Base-by-base conservation (phyloP, 92 coral and sea anemone genomes). In the Zoanthus sociatus region DNA sequence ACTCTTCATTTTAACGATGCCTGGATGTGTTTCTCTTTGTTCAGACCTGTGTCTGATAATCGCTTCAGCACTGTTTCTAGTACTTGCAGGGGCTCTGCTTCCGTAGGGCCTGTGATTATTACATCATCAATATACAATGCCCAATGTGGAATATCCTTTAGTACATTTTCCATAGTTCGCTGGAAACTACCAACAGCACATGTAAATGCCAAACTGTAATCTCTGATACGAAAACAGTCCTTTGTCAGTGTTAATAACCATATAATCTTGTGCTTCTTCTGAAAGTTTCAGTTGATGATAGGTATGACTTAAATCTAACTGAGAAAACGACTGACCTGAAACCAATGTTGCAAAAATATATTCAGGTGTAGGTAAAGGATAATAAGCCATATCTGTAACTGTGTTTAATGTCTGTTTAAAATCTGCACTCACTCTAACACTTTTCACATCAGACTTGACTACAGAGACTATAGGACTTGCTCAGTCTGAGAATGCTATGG, bases 161-260 rank as follows among this genome's bases (percentile, higher is more conserved):
- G 47, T 17, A 84, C 78, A 53, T 47, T 44, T 53, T 84, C 88
- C 88, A 84, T 84, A 15, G 26, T 73, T 20, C 82, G n/a, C 46
- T 84, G 88, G 18, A 71, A 84, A 72, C 72, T 71, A 33, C 33
- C 70, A 10, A 48, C 69, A 2, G 58, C 82, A n/a, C 47, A 26
- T 12, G 20, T 10, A 13, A 13, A 83, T 69, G 31, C 75, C 75
- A 70, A 20, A 70, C 2, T 55, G 42, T 10, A 78, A 16, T 69
- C 87, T 64, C 31, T 83, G 77, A 33, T 83, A 83, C 0, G 33
- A 17, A 70, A 17, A 70, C 37, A 70, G 37, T 9, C 75, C 75
- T 70, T 70, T 21, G 31, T 70, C 14, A 17, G 75, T 70, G 37
- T 70, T 70, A 21, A 70, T 70, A 17, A 21, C 11, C 37, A 21